Evolutionary conservation across 2,888 invertebrate species (phyloP).

Genomic region (Torymus auratus): DNA sequence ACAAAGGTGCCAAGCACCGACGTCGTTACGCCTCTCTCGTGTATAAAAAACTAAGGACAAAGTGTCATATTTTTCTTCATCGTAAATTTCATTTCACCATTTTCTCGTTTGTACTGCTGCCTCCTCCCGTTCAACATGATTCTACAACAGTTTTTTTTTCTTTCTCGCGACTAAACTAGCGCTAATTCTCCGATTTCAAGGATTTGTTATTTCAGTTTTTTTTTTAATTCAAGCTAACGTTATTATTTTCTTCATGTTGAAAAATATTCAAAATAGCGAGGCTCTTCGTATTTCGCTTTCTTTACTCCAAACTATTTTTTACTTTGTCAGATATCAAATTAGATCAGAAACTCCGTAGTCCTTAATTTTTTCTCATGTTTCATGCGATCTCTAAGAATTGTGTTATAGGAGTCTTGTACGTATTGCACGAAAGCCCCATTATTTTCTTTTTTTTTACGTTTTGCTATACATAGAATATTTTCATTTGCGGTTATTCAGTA

Average conservation of each 20-base stretch:
- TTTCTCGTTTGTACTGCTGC: slow-evolving; percentile 71
- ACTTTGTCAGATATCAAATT: background rate
- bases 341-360: background rate
- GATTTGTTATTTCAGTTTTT: slow-evolving; percentile 7
- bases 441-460: slow-evolving; percentile 5
- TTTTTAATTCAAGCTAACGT: background rate
- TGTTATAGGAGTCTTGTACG: slow-evolving; percentile 65
- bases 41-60: slow-evolving; percentile 72
- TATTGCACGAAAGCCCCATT: slow-evolving; percentile 66
- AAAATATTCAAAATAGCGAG: slow-evolving; percentile 31
- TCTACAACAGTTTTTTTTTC: slow-evolving; percentile 55
- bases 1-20: slow-evolving; percentile 64
- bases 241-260: background rate
- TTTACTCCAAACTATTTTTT: slow-evolving; percentile 9
- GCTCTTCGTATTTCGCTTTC: slow-evolving; percentile 4
- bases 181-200: slow-evolving; percentile 8
- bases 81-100: slow-evolving; percentile 48
- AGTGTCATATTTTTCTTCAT: slow-evolving; percentile 66
- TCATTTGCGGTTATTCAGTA: slow-evolving; percentile 53
- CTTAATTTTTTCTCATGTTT: slow-evolving; percentile 22
- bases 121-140: slow-evolving; percentile 56
- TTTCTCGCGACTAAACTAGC: slow-evolving; percentile 39
- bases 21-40: slow-evolving; percentile 50
- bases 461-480: slow-evolving; percentile 50
- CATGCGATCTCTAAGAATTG: slow-evolving; percentile 17